Conservation (phyloP, 1,140 invertebrate genomes). For the Vanessa atalanta region DNA sequence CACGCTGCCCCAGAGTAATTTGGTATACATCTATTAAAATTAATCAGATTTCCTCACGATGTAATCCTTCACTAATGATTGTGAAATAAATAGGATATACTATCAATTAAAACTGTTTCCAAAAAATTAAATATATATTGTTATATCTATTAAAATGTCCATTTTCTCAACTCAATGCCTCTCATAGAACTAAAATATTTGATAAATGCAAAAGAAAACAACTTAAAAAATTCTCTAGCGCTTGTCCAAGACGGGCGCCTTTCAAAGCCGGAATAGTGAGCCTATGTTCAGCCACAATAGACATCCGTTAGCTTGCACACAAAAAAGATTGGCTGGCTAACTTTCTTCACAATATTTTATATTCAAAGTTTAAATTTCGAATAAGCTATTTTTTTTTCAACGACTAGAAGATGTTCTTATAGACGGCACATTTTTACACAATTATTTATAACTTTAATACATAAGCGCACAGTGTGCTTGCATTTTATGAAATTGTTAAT, state of each 20-base stretch:
- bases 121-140: no score
- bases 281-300: conserved; percentile 1
- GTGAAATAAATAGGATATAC: no score
- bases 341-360: conserved; percentile 7
- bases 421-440: no score
- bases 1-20: no score
- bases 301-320: background rate
- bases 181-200: background rate
- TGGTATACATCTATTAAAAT: no score
- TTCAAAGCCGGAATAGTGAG: background rate
- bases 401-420: background rate
- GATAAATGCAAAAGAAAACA: background rate
- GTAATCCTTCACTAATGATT: no score
- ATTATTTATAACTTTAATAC: no score
- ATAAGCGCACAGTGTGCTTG: no score
- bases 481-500: no score
- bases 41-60: no score
- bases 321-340: background rate
- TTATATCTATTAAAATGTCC: background rate
- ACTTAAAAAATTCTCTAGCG: background rate
- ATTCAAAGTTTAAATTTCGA: background rate
- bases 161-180: background rate
- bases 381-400: conserved; percentile 1
- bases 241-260: background rate
- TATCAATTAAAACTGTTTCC: no score